Conservation (phyloP, 2,888 invertebrate species). For the Orthosia cruda region DNA sequence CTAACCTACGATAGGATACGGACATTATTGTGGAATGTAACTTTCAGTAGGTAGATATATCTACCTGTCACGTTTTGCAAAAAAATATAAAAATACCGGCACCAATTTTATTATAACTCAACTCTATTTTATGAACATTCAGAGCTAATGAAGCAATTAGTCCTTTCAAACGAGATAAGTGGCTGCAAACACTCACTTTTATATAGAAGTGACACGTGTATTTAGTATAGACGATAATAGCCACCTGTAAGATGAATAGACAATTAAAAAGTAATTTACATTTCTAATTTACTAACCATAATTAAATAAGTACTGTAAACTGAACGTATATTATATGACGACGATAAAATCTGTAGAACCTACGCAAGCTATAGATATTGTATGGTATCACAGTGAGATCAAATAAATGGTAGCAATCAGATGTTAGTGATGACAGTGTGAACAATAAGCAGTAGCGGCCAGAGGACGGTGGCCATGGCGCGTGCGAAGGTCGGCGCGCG, state of each 20-base stretch:
- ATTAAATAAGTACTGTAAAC: not conserved
- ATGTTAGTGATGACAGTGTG: conserved; percentile 68
- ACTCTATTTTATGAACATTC: not conserved
- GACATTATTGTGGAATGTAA: conserved; percentile 26
- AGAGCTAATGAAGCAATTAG: conserved; percentile 5
- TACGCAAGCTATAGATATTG: conserved; percentile 20
- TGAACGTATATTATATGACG: not conserved
- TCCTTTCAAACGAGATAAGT: conserved; percentile 23
- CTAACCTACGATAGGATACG: not conserved
- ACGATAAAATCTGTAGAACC: not conserved
- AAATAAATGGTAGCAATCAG: conserved; percentile 67
- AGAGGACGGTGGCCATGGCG: conserved; percentile 86
- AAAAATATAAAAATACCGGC: not conserved
- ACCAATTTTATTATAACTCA: not conserved
- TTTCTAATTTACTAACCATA: not conserved
- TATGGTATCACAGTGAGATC: conserved; percentile 42
- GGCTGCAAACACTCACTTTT: conserved; percentile 1
- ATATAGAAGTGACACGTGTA: conserved; percentile 27
- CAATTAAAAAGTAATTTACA: conserved; percentile 10
- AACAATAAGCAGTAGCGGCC: conserved; percentile 83
- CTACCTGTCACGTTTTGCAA: not conserved
- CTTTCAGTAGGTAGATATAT: not conserved
- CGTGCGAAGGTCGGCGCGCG: conserved; percentile 87
- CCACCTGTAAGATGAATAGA: conserved; percentile 12
- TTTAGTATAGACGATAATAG: not conserved